Evolutionary conservation across 2,888 invertebrate species (phyloP), one percentile per base, ranked within the genome.

Genomic region (Melieria omissa): DNA sequence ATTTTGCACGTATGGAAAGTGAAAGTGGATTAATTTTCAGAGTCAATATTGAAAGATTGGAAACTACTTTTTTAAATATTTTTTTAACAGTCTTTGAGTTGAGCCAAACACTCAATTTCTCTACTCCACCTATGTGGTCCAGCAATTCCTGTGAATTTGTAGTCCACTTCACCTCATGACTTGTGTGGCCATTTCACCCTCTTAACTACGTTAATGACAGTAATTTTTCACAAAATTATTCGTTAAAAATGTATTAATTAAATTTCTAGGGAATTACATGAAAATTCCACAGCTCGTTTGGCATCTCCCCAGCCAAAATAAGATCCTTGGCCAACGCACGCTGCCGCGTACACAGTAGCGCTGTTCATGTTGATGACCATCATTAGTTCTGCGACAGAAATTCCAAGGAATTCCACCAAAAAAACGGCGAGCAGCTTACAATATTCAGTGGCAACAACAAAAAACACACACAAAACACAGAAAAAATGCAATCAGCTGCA

Each of bases 381-480:
- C 82, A 84, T 83, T 84, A 83, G 80, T 84, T 82, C 77, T 78
- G 78, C 77, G 78, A 78, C 80, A 78, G 78, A 77, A 80, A 83
- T 83, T 84, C 82, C 80, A 78, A 76, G 78, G 84, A 84, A 82
- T 77, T 70, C 60, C 60, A 60, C 8, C 52, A 12, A 67, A 67
- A 16, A 47, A 44, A 65, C 8, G 12, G 44, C 60, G 61, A 16
- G 52, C 61, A 58, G 61, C 67, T 61, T 67, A 61, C 67, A 61
- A 16, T 29, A 49, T 14, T 41, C 45, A 29, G 29, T 29, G 29
- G 29, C 29, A 5, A 58, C 66, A 58, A n/a, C n/a, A 58, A 55
- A 10, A n/a, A 47, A 9, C 41, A 41, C 14, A 58, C 49, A 47
- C 14, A 47, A 16, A 14, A 12, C 14, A n/a, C 46, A 52, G 49